phyloP scores from a whole-genome alignment of 2,888 invertebrate species.

The Theretra japonica region DNA sequence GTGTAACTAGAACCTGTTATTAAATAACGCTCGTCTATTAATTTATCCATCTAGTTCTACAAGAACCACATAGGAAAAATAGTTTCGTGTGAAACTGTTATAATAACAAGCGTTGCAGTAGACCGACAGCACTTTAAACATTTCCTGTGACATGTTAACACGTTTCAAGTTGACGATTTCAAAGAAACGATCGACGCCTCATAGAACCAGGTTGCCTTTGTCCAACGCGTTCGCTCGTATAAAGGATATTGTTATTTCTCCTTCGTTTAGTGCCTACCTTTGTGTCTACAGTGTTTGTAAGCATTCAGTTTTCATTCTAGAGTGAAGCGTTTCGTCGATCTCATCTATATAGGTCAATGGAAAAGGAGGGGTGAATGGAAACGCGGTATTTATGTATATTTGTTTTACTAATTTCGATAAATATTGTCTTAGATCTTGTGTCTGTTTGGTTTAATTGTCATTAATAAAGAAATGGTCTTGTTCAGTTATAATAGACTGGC shows the following conservation, averaged over 20 bases:
- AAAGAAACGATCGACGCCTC: constrained; percentile 48
- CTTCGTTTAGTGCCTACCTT: constrained; percentile 56
- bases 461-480: no score
- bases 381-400: constrained; percentile 34
- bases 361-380: constrained; percentile 41
- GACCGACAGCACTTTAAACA: constrained; percentile 39
- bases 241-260: constrained; percentile 62
- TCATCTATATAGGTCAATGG: constrained; percentile 57
- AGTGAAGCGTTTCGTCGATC: constrained; percentile 53
- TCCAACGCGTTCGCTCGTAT: constrained; percentile 44
- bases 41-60: no score
- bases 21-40: no score
- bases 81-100: neutral
- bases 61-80: no score
- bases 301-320: constrained; percentile 54
- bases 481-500: no score
- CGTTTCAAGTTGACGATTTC: constrained; percentile 51
- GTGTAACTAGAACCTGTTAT: no score
- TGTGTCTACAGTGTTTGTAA: constrained; percentile 53
- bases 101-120: neutral
- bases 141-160: constrained; percentile 55
- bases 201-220: constrained; percentile 39
- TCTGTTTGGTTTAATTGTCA: neutral
- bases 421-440: neutral
- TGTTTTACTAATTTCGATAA: constrained; percentile 26